Evolutionary conservation across 2,797 vertebrate species (phyloP).

Genomic region (Phalloptychus januarius): DNA sequence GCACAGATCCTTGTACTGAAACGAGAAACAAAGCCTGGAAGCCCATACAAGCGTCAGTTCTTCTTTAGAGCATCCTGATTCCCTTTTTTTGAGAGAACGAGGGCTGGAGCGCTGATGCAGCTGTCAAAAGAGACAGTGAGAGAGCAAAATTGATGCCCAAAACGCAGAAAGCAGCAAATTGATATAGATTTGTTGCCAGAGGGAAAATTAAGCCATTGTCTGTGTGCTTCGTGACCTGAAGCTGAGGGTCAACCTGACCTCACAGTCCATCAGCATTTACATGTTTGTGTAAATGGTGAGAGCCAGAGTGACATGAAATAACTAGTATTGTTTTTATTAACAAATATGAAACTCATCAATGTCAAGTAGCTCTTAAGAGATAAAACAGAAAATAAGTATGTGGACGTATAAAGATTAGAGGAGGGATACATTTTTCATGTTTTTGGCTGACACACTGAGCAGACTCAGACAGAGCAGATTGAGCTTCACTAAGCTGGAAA

Average conservation of each 20-base stretch:
- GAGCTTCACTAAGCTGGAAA: constrained; percentile 63
- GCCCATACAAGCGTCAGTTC: neutral
- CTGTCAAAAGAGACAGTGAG: constrained; percentile 15
- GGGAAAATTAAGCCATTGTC: constrained; percentile 61
- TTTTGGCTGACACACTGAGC: constrained; percentile 56
- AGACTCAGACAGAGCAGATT: constrained; percentile 71
- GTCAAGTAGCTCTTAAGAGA: constrained; percentile 10
- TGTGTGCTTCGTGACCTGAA: constrained; percentile 51
- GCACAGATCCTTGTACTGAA: neutral
- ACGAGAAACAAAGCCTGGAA: neutral
- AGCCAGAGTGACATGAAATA: constrained; percentile 1
- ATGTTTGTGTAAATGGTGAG: constrained; percentile 30
- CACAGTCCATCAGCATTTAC: constrained; percentile 34
- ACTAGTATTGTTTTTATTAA: constrained; percentile 4
- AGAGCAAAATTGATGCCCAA: constrained; percentile 35
- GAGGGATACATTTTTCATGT: constrained; percentile 17
- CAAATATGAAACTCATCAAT: constrained; percentile 17
- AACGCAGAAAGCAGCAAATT: constrained; percentile 59
- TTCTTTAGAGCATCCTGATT: constrained; percentile 9
- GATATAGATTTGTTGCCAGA: constrained; percentile 66
- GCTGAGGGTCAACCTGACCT: constrained; percentile 54
- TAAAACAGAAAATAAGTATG: neutral
- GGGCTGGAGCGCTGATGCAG: constrained; percentile 10
- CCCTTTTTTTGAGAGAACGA: constrained; percentile 6
- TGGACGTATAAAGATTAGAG: constrained; percentile 12